phyloP scores from a whole-genome alignment of 2,888 invertebrate genomes.

The Cartodere bifasciata region DNA sequence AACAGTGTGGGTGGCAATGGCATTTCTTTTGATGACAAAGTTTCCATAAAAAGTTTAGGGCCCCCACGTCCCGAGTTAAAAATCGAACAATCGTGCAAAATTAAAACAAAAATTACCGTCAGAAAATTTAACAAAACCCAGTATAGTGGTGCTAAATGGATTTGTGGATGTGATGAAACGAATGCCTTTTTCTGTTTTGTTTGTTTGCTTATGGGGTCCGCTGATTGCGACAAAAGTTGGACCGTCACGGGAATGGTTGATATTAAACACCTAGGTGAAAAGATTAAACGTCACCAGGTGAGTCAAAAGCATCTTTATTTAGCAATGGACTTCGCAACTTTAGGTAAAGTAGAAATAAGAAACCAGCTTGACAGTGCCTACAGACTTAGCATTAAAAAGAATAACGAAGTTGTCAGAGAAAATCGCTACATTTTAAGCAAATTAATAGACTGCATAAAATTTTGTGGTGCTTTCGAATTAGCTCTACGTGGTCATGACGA shows the following conservation, averaged over 20 bases:
- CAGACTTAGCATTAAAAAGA: slow-evolving; percentile 11
- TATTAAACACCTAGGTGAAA: slow-evolving; percentile 9
- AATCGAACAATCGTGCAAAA: no score
- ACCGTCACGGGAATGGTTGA: slow-evolving; percentile 6
- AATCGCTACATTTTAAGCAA: slow-evolving; percentile 19
- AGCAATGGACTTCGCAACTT: slow-evolving; percentile 9
- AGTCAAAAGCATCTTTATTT: slow-evolving; percentile 4
- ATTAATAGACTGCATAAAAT: slow-evolving; percentile 22
- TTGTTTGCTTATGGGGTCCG: slow-evolving; percentile 7
- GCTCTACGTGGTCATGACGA: slow-evolving; percentile 22
- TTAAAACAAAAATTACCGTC: no score
- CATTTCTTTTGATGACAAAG: no score
- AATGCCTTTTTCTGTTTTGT: slow-evolving; percentile 8
- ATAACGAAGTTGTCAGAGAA: slow-evolving; percentile 18
- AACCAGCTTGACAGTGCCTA: slow-evolving; percentile 15
- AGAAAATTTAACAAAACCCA: no score
- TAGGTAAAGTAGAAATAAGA: slow-evolving; percentile 16
- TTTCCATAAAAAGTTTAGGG: no score
- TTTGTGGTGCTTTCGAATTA: slow-evolving; percentile 23
- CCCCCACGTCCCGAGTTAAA: no score
- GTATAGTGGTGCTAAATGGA: no score
- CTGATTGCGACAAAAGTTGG: slow-evolving; percentile 6
- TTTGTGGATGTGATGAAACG: no score
- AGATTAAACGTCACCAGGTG: slow-evolving; percentile 6
- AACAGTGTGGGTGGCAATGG: no score